Base-by-base conservation (phyloP, 2,797 vertebrate genomes). In the Crax fasciolata region DNA sequence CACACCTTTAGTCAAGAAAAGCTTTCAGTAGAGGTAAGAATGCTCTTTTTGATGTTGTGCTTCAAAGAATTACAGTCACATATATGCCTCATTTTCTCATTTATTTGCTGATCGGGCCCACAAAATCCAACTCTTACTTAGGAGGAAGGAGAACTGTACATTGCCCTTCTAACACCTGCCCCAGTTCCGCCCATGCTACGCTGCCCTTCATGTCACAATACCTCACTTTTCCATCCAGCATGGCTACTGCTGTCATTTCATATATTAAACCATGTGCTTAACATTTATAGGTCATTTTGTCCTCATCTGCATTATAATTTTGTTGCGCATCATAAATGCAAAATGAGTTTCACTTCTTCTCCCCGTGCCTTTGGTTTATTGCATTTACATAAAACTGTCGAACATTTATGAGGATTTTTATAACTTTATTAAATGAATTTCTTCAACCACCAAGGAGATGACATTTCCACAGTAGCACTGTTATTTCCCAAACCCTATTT, bases 331-430 rank as follows among this genome's bases (percentile, higher is more conserved):
- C 96, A 94, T 97, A 97, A 97, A 97, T 74, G 65, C 23, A 28
- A 95, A 97, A 96, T 44, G 75, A 85, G 66, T 83, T 91, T 96
- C 81, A 94, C 66, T 94, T 92, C 72, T 93, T 96, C 91, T 95
- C 77, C 79, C 80, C 74, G 63, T 8, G 49, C 84, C 63, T 95
- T 90, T 88, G 35, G 75, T 96, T 97, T 97, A 97, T 94, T 95
- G 76, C 87, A 95, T 95, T 97, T 97, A 92, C 96, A 97, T 98
- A 97, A 98, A 98, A 51, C 96, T 94, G 91, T 94, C 94, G 10
- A 92, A 87, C 49, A 85, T 97, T 97, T 97, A 97, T 84, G 93
- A 94, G 57, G 75, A 44, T 43, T 97, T 94, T 97, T 96, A 96
- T 84, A 97, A 86, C 95, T 95, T 96, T 95, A 93, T 96, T 78